Conservation (phyloP, 2,113 vertebrate genomes). For the Clupea harengus region DNA sequence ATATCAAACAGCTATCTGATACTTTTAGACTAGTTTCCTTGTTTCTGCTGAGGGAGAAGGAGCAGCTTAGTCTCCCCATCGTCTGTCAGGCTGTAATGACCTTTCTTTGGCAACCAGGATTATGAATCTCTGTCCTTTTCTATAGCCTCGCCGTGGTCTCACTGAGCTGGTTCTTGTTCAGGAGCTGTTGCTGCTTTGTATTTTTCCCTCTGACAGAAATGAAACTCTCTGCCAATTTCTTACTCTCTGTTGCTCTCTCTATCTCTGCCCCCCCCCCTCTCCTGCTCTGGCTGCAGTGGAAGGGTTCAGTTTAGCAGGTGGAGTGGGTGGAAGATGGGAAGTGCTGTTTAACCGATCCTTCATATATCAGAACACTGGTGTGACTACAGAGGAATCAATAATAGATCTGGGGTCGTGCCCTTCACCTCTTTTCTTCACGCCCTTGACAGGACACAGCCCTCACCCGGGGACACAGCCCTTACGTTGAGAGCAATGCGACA, state of each 20-base stretch:
- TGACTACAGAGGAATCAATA: conserved; percentile 12
- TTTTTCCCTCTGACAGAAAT: not conserved
- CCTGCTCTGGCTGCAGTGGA: not conserved
- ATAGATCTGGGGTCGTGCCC: conserved; percentile 18
- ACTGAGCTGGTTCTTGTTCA: not conserved
- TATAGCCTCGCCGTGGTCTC: too few relatives aligned
- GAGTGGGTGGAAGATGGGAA: not conserved
- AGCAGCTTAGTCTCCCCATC: too few relatives aligned
- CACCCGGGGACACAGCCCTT: not conserved
- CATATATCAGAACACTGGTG: not conserved
- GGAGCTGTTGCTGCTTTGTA: not conserved
- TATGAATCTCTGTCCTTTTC: too few relatives aligned
- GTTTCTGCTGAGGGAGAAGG: too few relatives aligned
- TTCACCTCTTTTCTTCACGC: not conserved
- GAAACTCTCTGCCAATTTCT: not conserved
- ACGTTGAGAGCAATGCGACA: not conserved
- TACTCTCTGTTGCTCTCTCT: not conserved
- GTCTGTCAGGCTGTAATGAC: too few relatives aligned
- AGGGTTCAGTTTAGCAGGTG: not conserved
- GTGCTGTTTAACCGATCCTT: not conserved
- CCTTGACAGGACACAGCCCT: not conserved
- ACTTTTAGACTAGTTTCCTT: too few relatives aligned
- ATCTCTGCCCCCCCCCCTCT: not conserved
- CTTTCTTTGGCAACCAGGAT: too few relatives aligned
- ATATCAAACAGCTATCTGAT: too few relatives aligned